These are phyloP conservation scores for Anabacerthia variegaticeps DNA, from an alignment of 2,797 vertebrate species.

Conservation along the genomic window DNA sequence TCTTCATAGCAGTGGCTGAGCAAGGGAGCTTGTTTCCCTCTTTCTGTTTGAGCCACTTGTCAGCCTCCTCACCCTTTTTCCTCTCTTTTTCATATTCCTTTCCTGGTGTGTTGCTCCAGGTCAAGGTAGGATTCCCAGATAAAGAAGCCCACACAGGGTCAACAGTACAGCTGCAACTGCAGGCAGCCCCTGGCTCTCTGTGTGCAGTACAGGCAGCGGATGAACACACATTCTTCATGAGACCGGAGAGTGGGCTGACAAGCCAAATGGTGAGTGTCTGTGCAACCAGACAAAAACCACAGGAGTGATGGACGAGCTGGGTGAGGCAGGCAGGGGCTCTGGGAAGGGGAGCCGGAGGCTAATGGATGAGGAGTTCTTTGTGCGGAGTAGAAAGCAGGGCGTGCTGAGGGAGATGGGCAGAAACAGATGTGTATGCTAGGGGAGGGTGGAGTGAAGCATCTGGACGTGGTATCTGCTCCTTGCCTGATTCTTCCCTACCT, in stretches of 20 bases:
- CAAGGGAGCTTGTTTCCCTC: background rate
- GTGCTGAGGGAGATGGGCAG: background rate
- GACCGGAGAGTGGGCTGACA: slow-evolving; percentile 75
- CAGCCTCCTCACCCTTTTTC: background rate
- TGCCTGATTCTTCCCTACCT: background rate
- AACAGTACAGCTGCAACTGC: slow-evolving; percentile 73
- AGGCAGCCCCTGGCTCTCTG: slow-evolving; percentile 80
- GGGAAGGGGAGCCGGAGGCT: background rate
- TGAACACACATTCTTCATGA: slow-evolving; percentile 76
- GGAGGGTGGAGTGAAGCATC: background rate
- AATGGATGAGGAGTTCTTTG: background rate
- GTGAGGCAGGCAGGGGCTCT: background rate
- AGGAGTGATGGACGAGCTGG: background rate
- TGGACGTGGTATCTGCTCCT: background rate
- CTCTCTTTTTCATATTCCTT: background rate
- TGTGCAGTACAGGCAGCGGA: slow-evolving; percentile 85
- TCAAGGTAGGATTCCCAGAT: slow-evolving; percentile 77
- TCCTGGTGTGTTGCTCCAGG: slow-evolving; percentile 67
- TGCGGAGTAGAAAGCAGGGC: background rate
- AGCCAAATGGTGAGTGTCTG: slow-evolving; percentile 72
- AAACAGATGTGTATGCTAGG: background rate
- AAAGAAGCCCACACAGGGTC: slow-evolving; percentile 76
- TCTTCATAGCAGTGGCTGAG: background rate
- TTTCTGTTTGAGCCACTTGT: background rate
- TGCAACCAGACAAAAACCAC: background rate